phyloP scores from a whole-genome alignment of 2,113 vertebrate genomes.

The Charadrius vociferus region DNA sequence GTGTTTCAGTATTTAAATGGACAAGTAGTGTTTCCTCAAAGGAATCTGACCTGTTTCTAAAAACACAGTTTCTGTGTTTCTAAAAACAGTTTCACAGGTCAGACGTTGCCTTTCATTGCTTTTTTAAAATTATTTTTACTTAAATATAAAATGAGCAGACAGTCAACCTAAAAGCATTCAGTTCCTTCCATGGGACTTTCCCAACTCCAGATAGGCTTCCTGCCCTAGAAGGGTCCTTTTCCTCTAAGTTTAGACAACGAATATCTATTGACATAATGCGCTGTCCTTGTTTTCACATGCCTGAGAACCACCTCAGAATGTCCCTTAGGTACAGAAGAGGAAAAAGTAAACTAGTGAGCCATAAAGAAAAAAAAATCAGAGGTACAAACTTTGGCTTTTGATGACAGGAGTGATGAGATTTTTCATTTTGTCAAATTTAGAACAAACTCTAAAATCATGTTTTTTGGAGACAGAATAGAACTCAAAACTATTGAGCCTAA shows the following conservation, averaged over 20 bases:
- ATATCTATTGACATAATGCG: not conserved
- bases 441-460: not conserved
- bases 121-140: not conserved
- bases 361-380: not conserved
- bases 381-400: not conserved
- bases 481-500: conserved; percentile 2
- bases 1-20: not conserved
- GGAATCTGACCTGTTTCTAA: not conserved
- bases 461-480: conserved; percentile 12
- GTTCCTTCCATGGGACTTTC: not conserved
- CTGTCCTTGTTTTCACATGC: not conserved
- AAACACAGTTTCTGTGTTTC: not conserved
- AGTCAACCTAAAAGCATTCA: not conserved
- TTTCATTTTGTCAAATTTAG: conserved; percentile 39
- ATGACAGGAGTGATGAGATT: not conserved
- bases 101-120: not conserved
- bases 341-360: not conserved
- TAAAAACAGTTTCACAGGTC: not conserved
- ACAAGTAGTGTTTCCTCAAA: not conserved
- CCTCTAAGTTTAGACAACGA: not conserved
- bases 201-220: not conserved
- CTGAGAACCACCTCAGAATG: not conserved
- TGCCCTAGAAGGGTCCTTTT: not conserved
- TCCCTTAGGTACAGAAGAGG: not conserved
- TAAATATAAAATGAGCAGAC: not conserved